Percentiles rank a stretch among this genome's conserved stretches.
Evolutionary conservation across 2,113 vertebrate genomes (phyloP).

Genomic region (Atractosteus spatula): DNA sequence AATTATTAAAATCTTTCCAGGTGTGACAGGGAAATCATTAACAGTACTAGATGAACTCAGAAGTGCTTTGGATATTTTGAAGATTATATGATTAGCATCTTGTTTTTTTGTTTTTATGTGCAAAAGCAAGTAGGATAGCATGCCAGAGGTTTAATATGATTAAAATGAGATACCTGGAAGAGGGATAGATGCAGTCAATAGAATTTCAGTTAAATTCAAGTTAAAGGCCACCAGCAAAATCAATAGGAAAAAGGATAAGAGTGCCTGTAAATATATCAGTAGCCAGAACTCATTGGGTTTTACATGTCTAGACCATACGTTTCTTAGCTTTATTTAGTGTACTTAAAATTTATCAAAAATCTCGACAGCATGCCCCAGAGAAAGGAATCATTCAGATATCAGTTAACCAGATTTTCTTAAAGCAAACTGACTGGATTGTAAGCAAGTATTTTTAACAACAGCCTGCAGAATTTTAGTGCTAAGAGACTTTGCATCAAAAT

Average conservation of each 20-base stretch:
- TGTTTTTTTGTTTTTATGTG: conserved; percentile 10
- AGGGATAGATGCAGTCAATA: background rate
- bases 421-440: no score
- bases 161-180: background rate
- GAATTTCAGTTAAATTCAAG: background rate
- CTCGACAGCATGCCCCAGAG: no score
- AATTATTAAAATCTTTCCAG: background rate
- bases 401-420: no score
- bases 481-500: no score
- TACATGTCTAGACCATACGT: no score
- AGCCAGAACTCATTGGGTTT: no score
- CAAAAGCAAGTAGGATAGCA: background rate
- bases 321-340: no score
- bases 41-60: background rate
- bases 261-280: no score
- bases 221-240: background rate
- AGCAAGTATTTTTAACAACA: no score
- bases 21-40: conserved; percentile 9
- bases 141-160: background rate
- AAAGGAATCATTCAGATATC: no score
- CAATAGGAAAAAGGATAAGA: background rate
- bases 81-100: background rate
- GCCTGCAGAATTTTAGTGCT: no score
- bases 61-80: background rate
- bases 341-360: no score